Base-by-base conservation (phyloP, 2,888 invertebrate species). In the Trissonchulus sp. region DNA sequence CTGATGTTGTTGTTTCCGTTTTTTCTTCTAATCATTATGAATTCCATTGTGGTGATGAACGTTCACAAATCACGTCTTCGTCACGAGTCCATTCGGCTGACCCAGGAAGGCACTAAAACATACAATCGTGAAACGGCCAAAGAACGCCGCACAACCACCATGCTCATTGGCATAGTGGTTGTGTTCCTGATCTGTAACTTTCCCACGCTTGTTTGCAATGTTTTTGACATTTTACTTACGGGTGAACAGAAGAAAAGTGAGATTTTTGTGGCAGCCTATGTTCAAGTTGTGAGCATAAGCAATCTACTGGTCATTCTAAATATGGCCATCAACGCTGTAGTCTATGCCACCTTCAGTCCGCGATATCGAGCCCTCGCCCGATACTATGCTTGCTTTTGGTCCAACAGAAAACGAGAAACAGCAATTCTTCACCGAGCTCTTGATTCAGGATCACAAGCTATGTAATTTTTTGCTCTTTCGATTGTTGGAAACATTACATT, bases 151-250 rank as follows among this genome's bases (percentile, higher is more conserved):
- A 85, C 86, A 1, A 86, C 86, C 34, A 82, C 85, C 48, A 86
- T 87, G 86, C 81, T 86, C 3, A 84, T 85, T 8, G 84, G 84
- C 28, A 84, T 86, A 18, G 86, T 86, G 0, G 80, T 86, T 60
- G 85, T 86, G 31, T 87, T 86, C 77, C 83, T 86, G 77, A 79
- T 84, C 2, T 86, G 86, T 77, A 86, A 86, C 78, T 78, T 80
- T 3, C 71, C 79, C 75, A 81, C 75, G 1, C 2, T 78, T 2
- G 30, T 79, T 1, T 60, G 60, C 68, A 78, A 71, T 38, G 31
- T 78, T 3, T 1, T 82, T 83, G 33, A 85, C 8, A 72, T 30
- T n/a, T 2, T 65, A n/a, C 68, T 28, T 31, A 18, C 1, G 75
- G 80, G 83, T 63, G 83, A 83, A 2, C 83, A 80, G 74, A 81